Evolutionary conservation across 2,797 vertebrate genomes (phyloP), one percentile per base, ranked within the genome.

Genomic region (Rhinatrema bivittatum): DNA sequence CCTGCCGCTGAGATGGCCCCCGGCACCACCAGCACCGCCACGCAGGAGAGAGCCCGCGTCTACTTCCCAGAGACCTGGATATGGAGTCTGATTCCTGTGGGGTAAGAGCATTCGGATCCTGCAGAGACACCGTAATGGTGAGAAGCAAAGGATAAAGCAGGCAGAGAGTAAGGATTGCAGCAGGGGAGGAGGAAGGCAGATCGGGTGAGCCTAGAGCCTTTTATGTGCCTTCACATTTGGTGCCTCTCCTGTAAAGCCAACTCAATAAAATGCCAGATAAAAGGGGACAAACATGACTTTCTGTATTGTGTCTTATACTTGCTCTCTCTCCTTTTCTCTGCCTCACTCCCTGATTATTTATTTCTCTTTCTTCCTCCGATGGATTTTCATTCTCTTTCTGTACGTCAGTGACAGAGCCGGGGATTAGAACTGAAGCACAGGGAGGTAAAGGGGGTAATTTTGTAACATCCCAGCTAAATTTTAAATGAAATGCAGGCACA

Each of bases 21-120:
- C 6, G 6, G 4, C 5, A 7, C 6, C 16, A 16, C 7, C 10
- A 6, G 4, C 5, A 7, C 6, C 16, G 16, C 7, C 10, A 7
- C n/a, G 11, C 16, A 7, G 30, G 50, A 72, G 53, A 79, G 72
- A 4, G 7, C 70, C 34, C 75, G 81, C 42, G 78, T 44, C 1
- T 80, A 67, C 56, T 82, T 89, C 20, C 66, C 78, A 2, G 70
- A 86, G 54, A 87, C 85, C 2, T 91, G 86, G 85, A 74, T 91
- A 40, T 93, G 86, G 87, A 63, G 87, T 53, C 68, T 89, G 3
- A 71, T 87, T 47, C 9, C 75, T 44, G 65, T 89, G 19, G 82
- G 85, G 73, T 73, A 27, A 3, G 9, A 3, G 1, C n/a, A 37
- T 4, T 16, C 13, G 42, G 23, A 18, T n/a, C 2, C 3, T 24